phyloP scores from a whole-genome alignment of 2,797 vertebrate species.

The Coendou prehensilis region DNA sequence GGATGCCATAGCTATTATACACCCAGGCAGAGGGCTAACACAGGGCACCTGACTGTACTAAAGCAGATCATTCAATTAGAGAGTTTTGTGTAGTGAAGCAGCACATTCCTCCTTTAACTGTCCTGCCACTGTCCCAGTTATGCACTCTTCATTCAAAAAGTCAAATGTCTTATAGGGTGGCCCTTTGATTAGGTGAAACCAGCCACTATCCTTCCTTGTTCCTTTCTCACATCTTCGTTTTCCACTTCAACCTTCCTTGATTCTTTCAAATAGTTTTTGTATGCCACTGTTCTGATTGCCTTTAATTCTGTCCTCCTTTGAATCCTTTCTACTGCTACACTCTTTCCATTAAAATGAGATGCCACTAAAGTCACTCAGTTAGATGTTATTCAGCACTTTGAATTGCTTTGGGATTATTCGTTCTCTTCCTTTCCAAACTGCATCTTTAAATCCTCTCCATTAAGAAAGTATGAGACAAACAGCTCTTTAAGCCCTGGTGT shows the following conservation, averaged over 20 bases:
- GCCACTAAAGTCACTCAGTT: neutral
- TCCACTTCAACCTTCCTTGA: neutral
- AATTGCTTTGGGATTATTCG: neutral
- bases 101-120: neutral
- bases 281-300: neutral
- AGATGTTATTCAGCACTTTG: neutral
- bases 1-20: neutral
- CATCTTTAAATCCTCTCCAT: neutral
- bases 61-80: neutral
- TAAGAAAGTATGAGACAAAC: constrained; percentile 9
- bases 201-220: neutral
- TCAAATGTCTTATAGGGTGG: neutral
- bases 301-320: neutral
- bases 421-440: neutral
- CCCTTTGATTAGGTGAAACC: neutral
- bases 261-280: neutral
- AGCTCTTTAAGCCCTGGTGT: neutral
- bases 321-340: neutral
- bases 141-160: neutral
- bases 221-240: neutral
- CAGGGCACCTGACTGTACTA: neutral
- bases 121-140: neutral
- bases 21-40: neutral
- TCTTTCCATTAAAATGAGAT: constrained; percentile 31
- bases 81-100: neutral